These are phyloP conservation scores for Microdon myrmicae DNA, from an alignment of 2,888 invertebrate species.

Conservation along the genomic window DNA sequence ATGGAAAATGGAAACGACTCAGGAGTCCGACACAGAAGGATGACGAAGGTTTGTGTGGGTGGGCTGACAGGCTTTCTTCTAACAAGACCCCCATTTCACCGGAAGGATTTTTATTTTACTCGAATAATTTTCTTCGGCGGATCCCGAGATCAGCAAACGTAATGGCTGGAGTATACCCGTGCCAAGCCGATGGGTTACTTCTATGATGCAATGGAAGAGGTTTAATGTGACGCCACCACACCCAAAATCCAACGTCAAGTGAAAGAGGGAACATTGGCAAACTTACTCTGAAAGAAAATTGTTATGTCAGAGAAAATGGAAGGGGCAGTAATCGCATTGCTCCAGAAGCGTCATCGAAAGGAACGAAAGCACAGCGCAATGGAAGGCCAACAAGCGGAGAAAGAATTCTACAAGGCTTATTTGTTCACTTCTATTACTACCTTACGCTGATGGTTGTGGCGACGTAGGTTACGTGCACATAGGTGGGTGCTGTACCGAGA, in stretches of 20 bases:
- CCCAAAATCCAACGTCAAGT: conserved; percentile 20
- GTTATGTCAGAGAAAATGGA: conserved; percentile 42
- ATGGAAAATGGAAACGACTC: too few relatives aligned
- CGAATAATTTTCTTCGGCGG: conserved; percentile 47
- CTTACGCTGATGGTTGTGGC: not conserved
- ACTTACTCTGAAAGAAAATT: conserved; percentile 43
- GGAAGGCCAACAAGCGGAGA: conserved; percentile 3
- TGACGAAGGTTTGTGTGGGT: conserved; percentile 22
- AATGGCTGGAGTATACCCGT: conserved; percentile 27
- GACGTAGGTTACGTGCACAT: not conserved
- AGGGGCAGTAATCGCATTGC: conserved; percentile 21
- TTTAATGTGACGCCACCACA: conserved; percentile 44
- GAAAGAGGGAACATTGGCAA: conserved; percentile 40
- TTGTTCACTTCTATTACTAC: too few relatives aligned
- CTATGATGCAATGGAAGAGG: conserved; percentile 49
- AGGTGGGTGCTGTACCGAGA: conserved; percentile 8
- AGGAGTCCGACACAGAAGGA: too few relatives aligned
- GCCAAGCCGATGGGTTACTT: conserved; percentile 34
- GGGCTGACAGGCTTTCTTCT: conserved; percentile 32
- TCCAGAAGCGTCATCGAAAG: conserved; percentile 10
- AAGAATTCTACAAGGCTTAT: too few relatives aligned
- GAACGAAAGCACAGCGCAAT: conserved; percentile 1
- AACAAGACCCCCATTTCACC: conserved; percentile 10
- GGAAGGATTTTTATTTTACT: conserved; percentile 44
- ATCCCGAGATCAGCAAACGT: conserved; percentile 8